Evolutionary conservation across 2,888 invertebrate genomes (phyloP).

Genomic region (Cryptophagus acutangulus): DNA sequence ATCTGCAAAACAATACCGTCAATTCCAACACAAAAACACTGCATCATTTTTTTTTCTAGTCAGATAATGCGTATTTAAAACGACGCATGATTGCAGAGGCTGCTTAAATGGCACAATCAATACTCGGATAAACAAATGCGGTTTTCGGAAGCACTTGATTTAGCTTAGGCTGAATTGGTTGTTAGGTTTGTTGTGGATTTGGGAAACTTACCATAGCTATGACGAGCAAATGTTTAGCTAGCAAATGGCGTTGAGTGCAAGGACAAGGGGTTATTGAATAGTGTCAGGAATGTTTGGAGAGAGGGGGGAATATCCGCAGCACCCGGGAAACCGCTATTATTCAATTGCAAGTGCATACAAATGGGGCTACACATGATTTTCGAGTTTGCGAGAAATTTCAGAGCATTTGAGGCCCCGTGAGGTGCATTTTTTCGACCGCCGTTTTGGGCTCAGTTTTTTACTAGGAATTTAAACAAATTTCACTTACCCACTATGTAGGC

Average conservation of each 20-base stretch:
- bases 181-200: background rate
- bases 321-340: conserved; percentile 29
- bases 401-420: too few species aligned
- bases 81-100: conserved; percentile 3
- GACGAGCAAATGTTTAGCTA: conserved; percentile 45
- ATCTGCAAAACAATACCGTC: conserved; percentile 34
- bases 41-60: background rate
- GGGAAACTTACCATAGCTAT: conserved; percentile 48
- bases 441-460: too few species aligned
- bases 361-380: too few species aligned
- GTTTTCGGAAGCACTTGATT: background rate
- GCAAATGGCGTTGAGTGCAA: conserved; percentile 49
- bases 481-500: too few species aligned
- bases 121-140: background rate
- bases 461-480: too few species aligned
- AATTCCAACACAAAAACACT: background rate
- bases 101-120: background rate
- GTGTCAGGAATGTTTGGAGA: conserved; percentile 20
- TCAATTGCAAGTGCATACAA: background rate
- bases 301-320: conserved; percentile 38
- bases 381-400: too few species aligned
- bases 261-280: conserved; percentile 41
- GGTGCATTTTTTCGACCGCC: too few species aligned
- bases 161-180: background rate
- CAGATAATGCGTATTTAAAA: conserved; percentile 6